These are phyloP conservation scores for Diachrysia chrysitis DNA, from an alignment of 2,888 invertebrate species.

Conservation along the genomic window DNA sequence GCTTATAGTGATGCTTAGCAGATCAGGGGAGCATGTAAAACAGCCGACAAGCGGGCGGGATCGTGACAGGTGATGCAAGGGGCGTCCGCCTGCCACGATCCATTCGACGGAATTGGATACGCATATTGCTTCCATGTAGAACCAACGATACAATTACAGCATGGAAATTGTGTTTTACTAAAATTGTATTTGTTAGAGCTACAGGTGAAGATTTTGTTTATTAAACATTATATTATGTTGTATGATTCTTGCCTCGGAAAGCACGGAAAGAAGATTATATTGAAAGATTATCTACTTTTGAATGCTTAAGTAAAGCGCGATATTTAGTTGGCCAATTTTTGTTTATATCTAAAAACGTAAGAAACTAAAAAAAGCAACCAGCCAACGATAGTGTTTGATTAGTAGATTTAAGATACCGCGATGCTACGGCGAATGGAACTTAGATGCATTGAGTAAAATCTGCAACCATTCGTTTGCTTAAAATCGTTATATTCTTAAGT, in stretches of 20 bases:
- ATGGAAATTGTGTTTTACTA: slow-evolving; percentile 16
- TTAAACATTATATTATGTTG: too few species aligned
- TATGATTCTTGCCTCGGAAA: too few species aligned
- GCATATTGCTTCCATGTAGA: slow-evolving; percentile 33
- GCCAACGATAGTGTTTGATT: too few species aligned
- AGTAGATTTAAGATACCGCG: too few species aligned
- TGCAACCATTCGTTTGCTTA: neutral
- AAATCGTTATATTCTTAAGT: neutral
- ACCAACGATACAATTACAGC: slow-evolving; percentile 31
- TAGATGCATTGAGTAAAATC: neutral
- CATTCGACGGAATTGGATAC: slow-evolving; percentile 43
- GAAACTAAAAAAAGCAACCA: too few species aligned
- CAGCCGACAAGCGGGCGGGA: slow-evolving; percentile 31
- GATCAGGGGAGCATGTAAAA: slow-evolving; percentile 52
- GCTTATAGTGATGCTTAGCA: slow-evolving; percentile 26
- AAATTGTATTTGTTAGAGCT: neutral
- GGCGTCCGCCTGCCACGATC: slow-evolving; percentile 23
- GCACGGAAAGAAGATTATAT: too few species aligned
- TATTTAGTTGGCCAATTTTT: too few species aligned
- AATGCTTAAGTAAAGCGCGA: too few species aligned
- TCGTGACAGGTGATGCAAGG: slow-evolving; percentile 52
- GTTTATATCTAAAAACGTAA: too few species aligned
- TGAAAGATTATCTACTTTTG: too few species aligned
- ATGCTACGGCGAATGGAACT: too few species aligned
- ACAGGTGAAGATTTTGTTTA: neutral